phyloP scores from a whole-genome alignment of 2,113 vertebrate genomes.

The Sclerurus mexicanus region DNA sequence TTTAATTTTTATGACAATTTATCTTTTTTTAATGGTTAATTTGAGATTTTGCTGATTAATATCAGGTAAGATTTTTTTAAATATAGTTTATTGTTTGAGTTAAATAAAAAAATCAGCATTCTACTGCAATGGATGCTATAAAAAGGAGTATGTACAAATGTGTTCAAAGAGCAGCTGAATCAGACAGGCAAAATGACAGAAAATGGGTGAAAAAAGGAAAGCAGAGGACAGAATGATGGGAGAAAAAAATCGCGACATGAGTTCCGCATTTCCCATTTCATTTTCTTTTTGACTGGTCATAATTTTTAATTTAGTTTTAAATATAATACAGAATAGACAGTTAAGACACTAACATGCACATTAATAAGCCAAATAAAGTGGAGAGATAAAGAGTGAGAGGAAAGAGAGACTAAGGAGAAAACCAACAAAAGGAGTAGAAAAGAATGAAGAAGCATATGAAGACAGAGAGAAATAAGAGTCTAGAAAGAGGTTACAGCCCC shows the following conservation, averaged over 20 bases:
- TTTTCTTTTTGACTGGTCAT: neutral
- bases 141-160: neutral
- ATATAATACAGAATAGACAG: neutral
- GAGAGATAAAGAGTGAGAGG: neutral
- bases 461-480: neutral
- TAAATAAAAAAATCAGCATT: neutral
- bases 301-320: neutral
- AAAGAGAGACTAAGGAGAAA: neutral
- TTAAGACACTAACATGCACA: neutral
- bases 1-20: neutral
- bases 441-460: neutral
- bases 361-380: neutral
- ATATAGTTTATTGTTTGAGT: neutral
- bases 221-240: neutral
- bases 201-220: neutral
- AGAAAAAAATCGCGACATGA: neutral
- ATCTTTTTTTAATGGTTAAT: neutral
- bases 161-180: neutral
- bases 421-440: neutral
- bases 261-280: neutral
- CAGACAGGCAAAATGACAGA: neutral
- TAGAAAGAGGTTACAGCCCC: neutral
- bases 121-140: neutral
- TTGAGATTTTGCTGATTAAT: neutral
- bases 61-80: neutral